Evolutionary conservation across 2,113 vertebrate species (phyloP), one percentile per base, ranked within the genome.

Genomic region (Callaeas wilsoni): DNA sequence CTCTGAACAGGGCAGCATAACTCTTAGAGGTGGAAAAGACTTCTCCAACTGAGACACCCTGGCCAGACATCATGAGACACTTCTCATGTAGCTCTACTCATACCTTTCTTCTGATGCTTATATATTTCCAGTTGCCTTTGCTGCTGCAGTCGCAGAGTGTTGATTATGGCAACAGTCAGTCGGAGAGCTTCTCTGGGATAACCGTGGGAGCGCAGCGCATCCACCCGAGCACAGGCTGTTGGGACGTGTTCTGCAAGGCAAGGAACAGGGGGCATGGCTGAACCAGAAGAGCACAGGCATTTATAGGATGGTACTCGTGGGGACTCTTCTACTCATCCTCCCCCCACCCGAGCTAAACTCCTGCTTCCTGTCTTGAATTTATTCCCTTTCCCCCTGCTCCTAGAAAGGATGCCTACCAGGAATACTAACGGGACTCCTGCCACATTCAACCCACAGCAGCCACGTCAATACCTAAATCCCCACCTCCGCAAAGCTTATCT

Each of bases 51-150:
- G 12, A 46, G 69, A 73, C 16, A 49, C 9, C 26, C 18, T 1
- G 3, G 20, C 14, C 37, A 77, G 42, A 65, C 13, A 13, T 29
- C 7, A 5, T 1, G 17, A 39, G 56, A 55, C 4, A 7, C 10
- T 59, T 59, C 27, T 86, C 55, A 42, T 4, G 1, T 3, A 53
- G 41, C 13, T 64, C 67, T 79, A 78, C 39, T 70, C 85, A 19
- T 98, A 99, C 99, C 99, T 99, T 99, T 99, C 97, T 99, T 99
- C 97, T 99, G 99, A 97, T 99, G 99, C 94, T 99, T 99, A 98
- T 99, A 99, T 95, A 99, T 99, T 96, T 99, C 99, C 98, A 99
- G 98, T 88, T 99, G 99, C 63, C 99, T 98, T 86, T 99, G 99
- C 95, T 99, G 99, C 89, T 99, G 99, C 71, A 99, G 98, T 64